Evolutionary conservation across 2,797 vertebrate genomes (phyloP).

Genomic region (Sebastes trivittatus): DNA sequence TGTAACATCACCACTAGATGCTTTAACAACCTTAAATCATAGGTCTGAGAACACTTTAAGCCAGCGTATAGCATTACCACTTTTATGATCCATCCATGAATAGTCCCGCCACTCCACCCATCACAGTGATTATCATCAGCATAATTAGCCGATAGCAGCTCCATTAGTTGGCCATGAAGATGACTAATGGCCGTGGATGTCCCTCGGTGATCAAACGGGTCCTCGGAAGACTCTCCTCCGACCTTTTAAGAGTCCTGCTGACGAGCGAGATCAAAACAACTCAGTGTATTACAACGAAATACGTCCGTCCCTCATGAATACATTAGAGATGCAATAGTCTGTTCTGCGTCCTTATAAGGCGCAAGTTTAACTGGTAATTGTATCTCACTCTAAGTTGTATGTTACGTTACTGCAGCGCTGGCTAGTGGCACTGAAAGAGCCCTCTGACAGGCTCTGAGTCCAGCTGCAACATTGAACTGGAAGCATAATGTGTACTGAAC

Average conservation of each 20-base stretch:
- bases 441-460: too few species aligned
- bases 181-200: conserved; percentile 25
- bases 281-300: conserved; percentile 3
- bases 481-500: not conserved
- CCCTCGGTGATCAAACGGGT: conserved; percentile 37
- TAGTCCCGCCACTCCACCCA: conserved; percentile 27
- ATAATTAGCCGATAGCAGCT: conserved; percentile 45
- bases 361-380: not conserved
- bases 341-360: not conserved
- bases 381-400: not conserved
- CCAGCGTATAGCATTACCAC: not conserved
- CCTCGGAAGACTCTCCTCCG: conserved; percentile 1
- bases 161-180: conserved; percentile 23
- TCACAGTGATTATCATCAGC: conserved; percentile 46
- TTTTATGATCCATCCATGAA: conserved; percentile 12
- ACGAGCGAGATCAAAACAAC: conserved; percentile 44
- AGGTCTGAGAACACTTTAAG: not conserved
- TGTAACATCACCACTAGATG: not conserved
- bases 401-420: too few species aligned
- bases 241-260: conserved; percentile 3
- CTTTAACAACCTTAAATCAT: not conserved
- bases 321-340: not conserved
- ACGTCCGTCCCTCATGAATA: not conserved
- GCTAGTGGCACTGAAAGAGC: rapidly evolving
- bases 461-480: not conserved